These are phyloP conservation scores for Ganaspis sp. DNA, from an alignment of 1,140 invertebrate species.

Conservation along the genomic window DNA sequence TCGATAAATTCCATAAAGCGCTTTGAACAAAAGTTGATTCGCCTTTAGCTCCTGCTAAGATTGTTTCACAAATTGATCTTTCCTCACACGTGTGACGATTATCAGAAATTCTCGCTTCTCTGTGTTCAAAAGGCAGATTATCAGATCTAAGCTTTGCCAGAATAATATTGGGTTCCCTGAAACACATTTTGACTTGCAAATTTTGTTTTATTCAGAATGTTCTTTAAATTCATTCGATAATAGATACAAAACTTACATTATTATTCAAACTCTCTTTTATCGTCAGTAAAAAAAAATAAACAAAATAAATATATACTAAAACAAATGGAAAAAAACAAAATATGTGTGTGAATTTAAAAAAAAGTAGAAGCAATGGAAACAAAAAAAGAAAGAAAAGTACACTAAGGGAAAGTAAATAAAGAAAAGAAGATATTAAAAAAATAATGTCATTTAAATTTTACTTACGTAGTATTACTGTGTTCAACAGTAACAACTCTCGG, in stretches of 20 bases:
- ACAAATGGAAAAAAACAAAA: too few relatives aligned
- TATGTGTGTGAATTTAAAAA: too few relatives aligned
- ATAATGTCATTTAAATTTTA: slow-evolving; percentile 1
- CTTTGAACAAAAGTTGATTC: slow-evolving; percentile 62
- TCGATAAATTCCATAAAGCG: slow-evolving; percentile 63
- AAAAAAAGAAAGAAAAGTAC: too few relatives aligned
- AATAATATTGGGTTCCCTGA: slow-evolving; percentile 63
- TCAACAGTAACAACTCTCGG: slow-evolving; percentile 65
- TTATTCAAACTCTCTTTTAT: too few relatives aligned
- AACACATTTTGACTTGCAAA: not conserved
- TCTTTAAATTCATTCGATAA: too few relatives aligned
- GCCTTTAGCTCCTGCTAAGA: slow-evolving; percentile 56
- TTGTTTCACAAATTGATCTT: slow-evolving; percentile 65
- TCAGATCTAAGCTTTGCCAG: slow-evolving; percentile 64
- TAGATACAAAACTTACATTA: too few relatives aligned
- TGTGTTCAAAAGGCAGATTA: slow-evolving; percentile 67
- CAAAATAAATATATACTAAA: too few relatives aligned
- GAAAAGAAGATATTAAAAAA: not conserved
- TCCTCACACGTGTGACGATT: slow-evolving; percentile 60
- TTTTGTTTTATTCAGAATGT: too few relatives aligned
- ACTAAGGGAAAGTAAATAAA: too few relatives aligned
- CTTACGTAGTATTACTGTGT: slow-evolving; percentile 62
- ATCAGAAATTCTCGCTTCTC: slow-evolving; percentile 39
- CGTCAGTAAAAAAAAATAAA: too few relatives aligned
- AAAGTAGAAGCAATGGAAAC: too few relatives aligned